These are phyloP conservation scores for Alfaro cultratus DNA, from an alignment of 2,797 vertebrate species.

Conservation along the genomic window DNA sequence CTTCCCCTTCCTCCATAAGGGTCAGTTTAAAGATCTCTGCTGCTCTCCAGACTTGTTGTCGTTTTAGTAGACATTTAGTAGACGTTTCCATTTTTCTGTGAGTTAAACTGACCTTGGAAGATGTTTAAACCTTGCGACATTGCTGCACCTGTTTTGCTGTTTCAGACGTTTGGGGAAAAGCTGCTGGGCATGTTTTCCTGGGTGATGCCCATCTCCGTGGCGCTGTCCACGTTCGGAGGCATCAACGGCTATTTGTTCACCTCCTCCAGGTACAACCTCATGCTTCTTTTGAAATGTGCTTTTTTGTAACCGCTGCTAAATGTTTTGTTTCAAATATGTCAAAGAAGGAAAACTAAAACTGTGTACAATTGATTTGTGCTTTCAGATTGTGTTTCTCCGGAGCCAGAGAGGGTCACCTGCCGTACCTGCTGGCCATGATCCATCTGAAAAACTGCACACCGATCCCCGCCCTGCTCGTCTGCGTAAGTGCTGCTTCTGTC, in stretches of 20 bases:
- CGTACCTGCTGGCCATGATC: constrained; percentile 95
- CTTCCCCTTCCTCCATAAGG: neutral
- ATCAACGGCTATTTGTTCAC: constrained; percentile 99
- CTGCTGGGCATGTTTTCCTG: constrained; percentile 95
- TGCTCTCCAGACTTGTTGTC: neutral
- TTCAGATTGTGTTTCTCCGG: constrained; percentile 94
- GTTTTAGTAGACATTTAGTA: neutral
- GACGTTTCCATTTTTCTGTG: neutral
- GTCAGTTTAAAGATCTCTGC: neutral
- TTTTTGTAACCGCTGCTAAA: rapidly evolving
- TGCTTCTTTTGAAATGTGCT: neutral
- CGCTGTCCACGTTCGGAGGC: constrained; percentile 96
- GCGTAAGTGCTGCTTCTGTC: constrained; percentile 82
- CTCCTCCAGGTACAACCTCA: constrained; percentile 89
- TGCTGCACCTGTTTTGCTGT: constrained; percentile 19
- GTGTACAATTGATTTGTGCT: neutral
- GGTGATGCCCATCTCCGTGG: constrained; percentile 97
- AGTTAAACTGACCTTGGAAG: neutral
- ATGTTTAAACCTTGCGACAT: neutral
- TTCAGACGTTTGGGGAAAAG: constrained; percentile 97
- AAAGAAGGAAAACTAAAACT: neutral
- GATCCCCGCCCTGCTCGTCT: constrained; percentile 93
- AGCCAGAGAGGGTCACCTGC: constrained; percentile 94
- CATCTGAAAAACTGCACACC: constrained; percentile 93
- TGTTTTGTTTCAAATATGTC: neutral